These are phyloP conservation scores for Dinomys branickii DNA, from an alignment of 2,113 vertebrate genomes.

Conservation along the genomic window DNA sequence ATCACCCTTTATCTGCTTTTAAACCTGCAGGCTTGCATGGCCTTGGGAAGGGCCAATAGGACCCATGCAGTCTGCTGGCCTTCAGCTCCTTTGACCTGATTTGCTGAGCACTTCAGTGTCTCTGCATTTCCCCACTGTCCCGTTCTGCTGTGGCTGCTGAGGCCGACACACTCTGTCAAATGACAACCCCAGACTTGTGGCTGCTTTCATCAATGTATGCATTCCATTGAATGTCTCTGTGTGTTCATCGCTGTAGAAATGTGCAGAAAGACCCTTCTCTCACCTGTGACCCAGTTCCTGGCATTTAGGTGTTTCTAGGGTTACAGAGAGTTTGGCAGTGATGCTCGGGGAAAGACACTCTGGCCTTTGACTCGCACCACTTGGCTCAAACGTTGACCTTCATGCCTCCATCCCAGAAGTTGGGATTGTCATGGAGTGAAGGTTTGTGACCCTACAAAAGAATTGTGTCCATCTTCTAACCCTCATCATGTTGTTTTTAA, in stretches of 20 bases:
- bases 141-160: background rate
- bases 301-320: background rate
- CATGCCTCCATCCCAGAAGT: background rate
- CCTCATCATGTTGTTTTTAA: background rate
- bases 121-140: background rate
- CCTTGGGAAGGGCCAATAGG: background rate
- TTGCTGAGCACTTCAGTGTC: background rate
- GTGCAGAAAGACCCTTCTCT: background rate
- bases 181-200: background rate
- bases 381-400: background rate
- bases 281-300: background rate
- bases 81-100: background rate
- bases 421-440: background rate
- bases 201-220: no score
- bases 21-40: background rate
- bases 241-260: background rate
- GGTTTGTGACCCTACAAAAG: background rate
- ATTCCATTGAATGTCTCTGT: background rate
- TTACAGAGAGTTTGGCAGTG: background rate
- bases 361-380: background rate
- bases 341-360: background rate
- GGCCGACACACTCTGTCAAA: background rate
- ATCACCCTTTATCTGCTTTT: background rate
- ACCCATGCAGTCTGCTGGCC: background rate
- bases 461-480: background rate